Evolutionary conservation across 2,888 invertebrate species (phyloP).

Genomic region (Ennomos fuscantarius): DNA sequence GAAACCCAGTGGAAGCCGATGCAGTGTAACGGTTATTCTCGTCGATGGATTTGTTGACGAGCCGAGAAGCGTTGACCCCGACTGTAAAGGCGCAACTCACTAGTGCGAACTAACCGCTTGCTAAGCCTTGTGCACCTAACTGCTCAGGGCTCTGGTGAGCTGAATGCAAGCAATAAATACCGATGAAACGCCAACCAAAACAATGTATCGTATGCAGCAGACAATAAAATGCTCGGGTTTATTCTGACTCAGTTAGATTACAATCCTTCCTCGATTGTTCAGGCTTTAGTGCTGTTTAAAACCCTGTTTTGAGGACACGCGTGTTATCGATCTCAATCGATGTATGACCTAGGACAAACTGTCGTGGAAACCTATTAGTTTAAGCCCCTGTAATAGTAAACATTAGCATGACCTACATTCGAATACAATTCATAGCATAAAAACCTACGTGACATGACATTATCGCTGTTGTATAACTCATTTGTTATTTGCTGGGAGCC

Average conservation of each 20-base stretch:
- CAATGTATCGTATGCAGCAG: slow-evolving; percentile 31
- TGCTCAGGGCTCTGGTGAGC: slow-evolving; percentile 23
- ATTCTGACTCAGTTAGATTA: slow-evolving; percentile 31
- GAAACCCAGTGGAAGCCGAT: slow-evolving; percentile 76
- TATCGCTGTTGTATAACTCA: slow-evolving; percentile 37
- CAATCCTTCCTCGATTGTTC: slow-evolving; percentile 27
- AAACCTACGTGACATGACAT: slow-evolving; percentile 65
- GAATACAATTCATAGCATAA: slow-evolving; percentile 54
- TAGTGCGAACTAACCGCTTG: slow-evolving; percentile 65
- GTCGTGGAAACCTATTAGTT: slow-evolving; percentile 30
- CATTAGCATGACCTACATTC: slow-evolving; percentile 60
- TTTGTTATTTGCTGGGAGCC: slow-evolving; percentile 45
- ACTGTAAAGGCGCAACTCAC: slow-evolving; percentile 65
- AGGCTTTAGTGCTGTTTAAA: slow-evolving; percentile 14
- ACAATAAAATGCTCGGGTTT: slow-evolving; percentile 38
- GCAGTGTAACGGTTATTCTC: slow-evolving; percentile 83
- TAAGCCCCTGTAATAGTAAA: slow-evolving; percentile 29
- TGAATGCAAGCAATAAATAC: slow-evolving; percentile 31
- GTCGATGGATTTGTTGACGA: slow-evolving; percentile 83
- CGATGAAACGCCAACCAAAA: slow-evolving; percentile 35
- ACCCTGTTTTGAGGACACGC: slow-evolving; percentile 20
- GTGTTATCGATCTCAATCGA: slow-evolving; percentile 19
- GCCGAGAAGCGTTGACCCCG: slow-evolving; percentile 81
- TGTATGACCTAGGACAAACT: slow-evolving; percentile 16
- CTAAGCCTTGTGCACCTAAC: slow-evolving; percentile 29